Percentiles rank a stretch among this genome's conserved stretches.
These are phyloP conservation scores for Pavo muticus DNA, from an alignment of 2,113 vertebrate genomes.

Conservation along the genomic window DNA sequence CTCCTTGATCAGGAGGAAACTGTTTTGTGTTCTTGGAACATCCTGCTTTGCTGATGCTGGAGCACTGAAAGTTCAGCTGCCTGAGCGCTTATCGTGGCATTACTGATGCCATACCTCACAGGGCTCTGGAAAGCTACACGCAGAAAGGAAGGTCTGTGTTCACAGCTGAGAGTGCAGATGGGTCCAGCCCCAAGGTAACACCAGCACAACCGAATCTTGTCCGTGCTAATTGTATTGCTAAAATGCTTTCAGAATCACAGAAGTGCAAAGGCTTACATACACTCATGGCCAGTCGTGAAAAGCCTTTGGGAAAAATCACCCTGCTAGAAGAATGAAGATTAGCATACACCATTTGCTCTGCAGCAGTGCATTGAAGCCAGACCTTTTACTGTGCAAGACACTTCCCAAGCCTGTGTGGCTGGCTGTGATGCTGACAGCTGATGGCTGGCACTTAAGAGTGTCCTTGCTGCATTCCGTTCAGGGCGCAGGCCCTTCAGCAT, in stretches of 20 bases:
- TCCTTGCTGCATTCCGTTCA: neutral
- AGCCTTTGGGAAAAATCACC: neutral
- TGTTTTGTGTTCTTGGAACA: neutral
- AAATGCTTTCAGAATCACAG: neutral
- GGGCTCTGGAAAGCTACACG: neutral
- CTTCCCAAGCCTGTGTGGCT: neutral
- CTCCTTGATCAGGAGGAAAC: neutral
- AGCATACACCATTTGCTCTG: neutral
- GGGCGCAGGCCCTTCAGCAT: no score
- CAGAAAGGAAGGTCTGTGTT: neutral
- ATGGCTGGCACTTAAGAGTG: neutral
- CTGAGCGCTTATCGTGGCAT: neutral
- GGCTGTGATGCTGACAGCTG: neutral
- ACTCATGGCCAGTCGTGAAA: neutral
- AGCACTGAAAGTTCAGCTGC: neutral
- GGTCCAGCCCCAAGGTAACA: neutral
- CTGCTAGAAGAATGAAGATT: neutral
- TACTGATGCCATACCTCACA: rapidly evolving
- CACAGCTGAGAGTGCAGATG: rapidly evolving
- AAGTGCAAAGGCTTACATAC: neutral
- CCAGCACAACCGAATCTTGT: neutral
- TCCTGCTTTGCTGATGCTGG: rapidly evolving
- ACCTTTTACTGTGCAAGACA: neutral
- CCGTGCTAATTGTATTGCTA: neutral
- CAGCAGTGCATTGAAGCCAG: neutral